Evolutionary conservation across 2,113 vertebrate species (phyloP), one percentile per base, ranked within the genome.

Genomic region (Procavia capensis): DNA sequence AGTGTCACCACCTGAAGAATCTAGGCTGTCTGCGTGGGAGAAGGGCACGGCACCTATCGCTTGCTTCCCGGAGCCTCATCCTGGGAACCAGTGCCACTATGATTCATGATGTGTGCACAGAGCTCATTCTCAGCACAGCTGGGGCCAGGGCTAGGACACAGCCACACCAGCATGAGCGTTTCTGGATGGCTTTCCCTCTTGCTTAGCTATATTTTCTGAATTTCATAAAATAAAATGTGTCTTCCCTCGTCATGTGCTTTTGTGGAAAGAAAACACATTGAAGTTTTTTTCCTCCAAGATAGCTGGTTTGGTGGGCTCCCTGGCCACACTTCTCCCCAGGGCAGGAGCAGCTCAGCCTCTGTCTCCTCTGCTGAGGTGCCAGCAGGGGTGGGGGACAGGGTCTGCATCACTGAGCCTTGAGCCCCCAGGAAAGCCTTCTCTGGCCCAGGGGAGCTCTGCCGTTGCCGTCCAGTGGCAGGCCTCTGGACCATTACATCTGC

Each of bases 81-180:
- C 22, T 2, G 1, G 20, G 6, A 3, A 14, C 36, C 47, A 13
- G 34, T 57, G 11, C n/a, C n/a, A n/a, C n/a, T n/a, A n/a, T n/a
- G n/a, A n/a, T n/a, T n/a, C n/a, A n/a, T n/a, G 50, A 54, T 13
- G 50, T 16, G 11, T 50, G 50, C 11, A 54, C 14, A 54, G 14
- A 54, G 11, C 50, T 54, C 17, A 16, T 54, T 54, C 50, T 54
- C 50, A 54, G 50, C 50, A 16, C 50, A 3, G 36, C 50, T 36
- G 20, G 3, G 20, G 47, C 34, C 25, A 25, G 41, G 90, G 81
- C 81, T 45, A 34, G n/a, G 43, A 36, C 14, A 9, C 25, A 41
- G 13, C 50, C 31, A 0, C 0, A 25, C 7, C 17, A 0, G 31
- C 0, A 0, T 2, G 0, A 6, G 1, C 6, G 2, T 4, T 54